Evolutionary conservation across 2,113 vertebrate species (phyloP), one percentile per base, ranked within the genome.

Genomic region (Numenius arquata): DNA sequence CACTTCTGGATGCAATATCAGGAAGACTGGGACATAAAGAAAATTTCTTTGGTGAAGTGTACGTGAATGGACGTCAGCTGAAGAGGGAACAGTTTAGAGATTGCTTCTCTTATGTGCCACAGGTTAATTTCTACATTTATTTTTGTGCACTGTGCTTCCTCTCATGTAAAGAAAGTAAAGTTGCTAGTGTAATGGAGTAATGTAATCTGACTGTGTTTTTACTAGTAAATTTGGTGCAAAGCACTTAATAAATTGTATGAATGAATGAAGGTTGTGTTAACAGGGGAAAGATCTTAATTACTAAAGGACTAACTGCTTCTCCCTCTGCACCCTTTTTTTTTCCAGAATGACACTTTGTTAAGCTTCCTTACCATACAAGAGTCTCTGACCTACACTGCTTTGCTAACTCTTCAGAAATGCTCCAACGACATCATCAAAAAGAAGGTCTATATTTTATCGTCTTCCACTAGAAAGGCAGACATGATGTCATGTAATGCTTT

Each of bases 41-140:
- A 10, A 97, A 92, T 6, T 96, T 99, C 41, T 82, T 95, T 53
- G 99, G 99, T 18, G 99, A 99, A 10, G 98, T 99, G 66, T 98
- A 96, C 7, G 91, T 99, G 66, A 99, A 99, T 4, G 99, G 99
- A 52, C 97, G 15, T 68, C 97, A 97, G 67, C 92, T 99, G 93
- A 99, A 97, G 85, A 97, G 95, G 82, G 98, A 99, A 4, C 98
- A 99, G 96, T 99, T 99, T 97, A 98, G 98, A 97, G 98, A 99
- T 96, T 99, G 99, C 85, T 99, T 99, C 98, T 99, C 99, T 70
- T 99, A 99, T 0, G 99, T 99, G 29, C 98, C 99, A 91, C 99
- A 99, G 99, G 99, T 99, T 97, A 47, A 96, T 73, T 52, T 81
- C 26, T n/a, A 10, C 15, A 4, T 91, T 82, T 55, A 34, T 85